Base-by-base conservation (phyloP, 1,140 invertebrate genomes). In the Asobara japonica region DNA sequence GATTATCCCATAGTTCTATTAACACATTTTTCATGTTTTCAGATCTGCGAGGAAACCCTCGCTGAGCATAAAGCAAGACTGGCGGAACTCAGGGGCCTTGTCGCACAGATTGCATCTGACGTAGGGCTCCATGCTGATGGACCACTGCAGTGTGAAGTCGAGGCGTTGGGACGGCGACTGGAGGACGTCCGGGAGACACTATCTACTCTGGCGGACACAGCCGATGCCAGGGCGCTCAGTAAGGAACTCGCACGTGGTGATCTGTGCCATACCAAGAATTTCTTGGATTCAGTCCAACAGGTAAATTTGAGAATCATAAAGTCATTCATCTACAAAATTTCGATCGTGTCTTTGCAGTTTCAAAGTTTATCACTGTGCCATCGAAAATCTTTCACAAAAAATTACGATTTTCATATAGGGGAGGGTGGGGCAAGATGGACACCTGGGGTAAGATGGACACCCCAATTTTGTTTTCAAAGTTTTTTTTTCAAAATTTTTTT, bases 21-120 rank as follows among this genome's bases (percentile, higher is more conserved):
- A n/a, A n/a, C n/a, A n/a, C n/a, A n/a, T 71, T 29, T 5, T 70
- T 56, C 25, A 36, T 27, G 27, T 22, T 76, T 67, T 30, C 83
- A 94, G 93, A 90, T 92, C 83, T 94, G 92, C 81, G 90, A 94
- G 81, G 92, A 94, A 83, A 91, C 91, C 73, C 89, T 95, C 81
- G 92, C 91, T 71, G 89, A 90, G 30, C 91, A 94, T 77, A 92
- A 90, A 75, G 89, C 90, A 72, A 89, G 91, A 60, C 81, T 95
- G 20, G 89, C 90, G 7, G 92, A 94, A 79, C 86, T 95, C 18
- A 91, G 91, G 13, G 90, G 91, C n/a, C 88, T 95, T 72, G 94
- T 94, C 10, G 89, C 91, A 1, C 90, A 92, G 72, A 94, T 95
- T 33, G 93, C 93, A 0, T 90, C 91, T 3, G 92, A 94, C 78